Percentiles rank a stretch among this genome's conserved stretches.
phyloP scores from a whole-genome alignment of 2,113 vertebrate species.

The Craseonycteris thonglongyai region DNA sequence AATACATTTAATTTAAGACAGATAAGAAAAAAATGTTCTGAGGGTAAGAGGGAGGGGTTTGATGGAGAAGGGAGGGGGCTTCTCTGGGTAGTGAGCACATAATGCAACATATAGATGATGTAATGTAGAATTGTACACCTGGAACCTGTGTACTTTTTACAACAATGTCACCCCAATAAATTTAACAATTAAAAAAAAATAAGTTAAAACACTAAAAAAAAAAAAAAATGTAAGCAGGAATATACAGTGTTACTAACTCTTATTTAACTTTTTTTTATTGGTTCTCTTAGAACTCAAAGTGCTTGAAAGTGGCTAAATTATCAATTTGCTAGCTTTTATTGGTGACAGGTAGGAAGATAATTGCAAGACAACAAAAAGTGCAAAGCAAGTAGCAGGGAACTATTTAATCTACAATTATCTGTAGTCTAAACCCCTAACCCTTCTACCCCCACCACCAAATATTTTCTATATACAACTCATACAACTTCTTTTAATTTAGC shows the following conservation, averaged over 20 bases:
- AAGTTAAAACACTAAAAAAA: not conserved
- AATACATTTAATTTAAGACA: too few relatives aligned
- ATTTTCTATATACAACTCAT: not conserved
- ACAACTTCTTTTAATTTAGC: slow-evolving; percentile 2
- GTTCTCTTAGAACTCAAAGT: not conserved
- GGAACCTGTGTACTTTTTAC: too few relatives aligned
- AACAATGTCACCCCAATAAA: too few relatives aligned
- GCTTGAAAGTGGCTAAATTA: not conserved
- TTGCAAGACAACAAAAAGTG: not conserved
- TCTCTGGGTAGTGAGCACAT: too few relatives aligned
- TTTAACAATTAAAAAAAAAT: too few relatives aligned
- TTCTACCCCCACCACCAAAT: not conserved
- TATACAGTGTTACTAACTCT: not conserved
- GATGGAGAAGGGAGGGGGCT: too few relatives aligned
- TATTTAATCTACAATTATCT: not conserved
- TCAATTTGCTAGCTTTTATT: not conserved
- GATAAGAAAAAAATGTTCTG: too few relatives aligned
- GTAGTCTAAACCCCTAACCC: not conserved
- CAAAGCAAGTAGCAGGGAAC: not conserved
- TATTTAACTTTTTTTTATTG: not conserved
- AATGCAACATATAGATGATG: too few relatives aligned
- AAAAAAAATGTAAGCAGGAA: not conserved
- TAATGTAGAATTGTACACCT: too few relatives aligned
- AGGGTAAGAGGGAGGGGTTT: too few relatives aligned
- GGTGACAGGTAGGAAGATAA: not conserved